Base-by-base conservation (phyloP, 1,140 invertebrate genomes). In the Eriocheir sinensis region DNA sequence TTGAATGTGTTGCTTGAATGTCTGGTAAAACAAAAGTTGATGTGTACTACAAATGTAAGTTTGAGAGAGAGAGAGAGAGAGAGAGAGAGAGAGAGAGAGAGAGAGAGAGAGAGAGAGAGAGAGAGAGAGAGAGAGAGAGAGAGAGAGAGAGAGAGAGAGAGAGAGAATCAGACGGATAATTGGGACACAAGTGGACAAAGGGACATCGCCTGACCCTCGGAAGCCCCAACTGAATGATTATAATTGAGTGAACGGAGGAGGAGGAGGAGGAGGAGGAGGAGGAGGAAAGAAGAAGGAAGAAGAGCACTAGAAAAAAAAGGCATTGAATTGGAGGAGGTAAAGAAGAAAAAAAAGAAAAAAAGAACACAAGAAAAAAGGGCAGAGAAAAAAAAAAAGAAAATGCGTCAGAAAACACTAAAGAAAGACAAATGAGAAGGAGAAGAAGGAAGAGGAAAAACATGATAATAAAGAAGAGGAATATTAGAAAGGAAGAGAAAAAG, bases 221-320 rank as follows among this genome's bases (percentile, higher is more conserved):
- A 53, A 53, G 2, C 48, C 8, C 48, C 21, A 9, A 53, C 48
- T 53, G 48, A 53, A 53, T 53, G 48, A n/a, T n/a, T 21, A 2
- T 53, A 53, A 53, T 9, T 53, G 60, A 72, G 60, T 4, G 21
- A 21, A n/a, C 27, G 60, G 27, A n/a, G 27, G 60, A 72, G 60
- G 27, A n/a, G 27, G 60, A 72, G 60, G n/a, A 36, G 27, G 60
- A 72, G 60, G 27, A n/a, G 27, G 60, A 72, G 60, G 27, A 27
- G 27, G 53, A 72, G 21, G 83, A 86, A 34, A 86, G 83, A 32
- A 86, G 30, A 30, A 36, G 89, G n/a, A 32, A 48, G 17, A 27
- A n/a, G n/a, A n/a, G n/a, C n/a, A n/a, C n/a, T n/a, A n/a, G n/a
- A 21, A 89, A 36, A 38, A 89, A 89, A 36, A 89, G 40, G 41